Conservation (phyloP, 2,797 vertebrate species). For the Liparis tanakae region DNA sequence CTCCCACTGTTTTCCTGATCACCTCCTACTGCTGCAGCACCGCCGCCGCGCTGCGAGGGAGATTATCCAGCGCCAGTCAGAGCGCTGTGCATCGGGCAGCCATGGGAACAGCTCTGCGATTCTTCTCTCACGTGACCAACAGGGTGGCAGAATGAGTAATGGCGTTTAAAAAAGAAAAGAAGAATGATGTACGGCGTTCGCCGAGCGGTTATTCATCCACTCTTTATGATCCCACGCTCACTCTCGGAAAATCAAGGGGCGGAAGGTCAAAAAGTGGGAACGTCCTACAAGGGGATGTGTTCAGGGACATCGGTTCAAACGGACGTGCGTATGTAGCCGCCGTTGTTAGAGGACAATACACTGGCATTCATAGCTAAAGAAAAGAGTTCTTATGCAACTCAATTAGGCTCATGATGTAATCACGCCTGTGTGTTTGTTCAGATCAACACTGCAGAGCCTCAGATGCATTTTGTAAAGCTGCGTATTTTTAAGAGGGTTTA, state of each 20-base stretch:
- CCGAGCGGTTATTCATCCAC: constrained; percentile 25
- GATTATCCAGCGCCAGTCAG: constrained; percentile 59
- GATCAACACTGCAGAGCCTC: too few species aligned
- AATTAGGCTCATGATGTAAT: neutral
- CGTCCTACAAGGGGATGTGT: constrained; percentile 41
- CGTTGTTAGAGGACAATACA: neutral
- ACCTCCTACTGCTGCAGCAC: constrained; percentile 56
- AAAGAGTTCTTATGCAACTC: neutral
- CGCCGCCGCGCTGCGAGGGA: constrained; percentile 41
- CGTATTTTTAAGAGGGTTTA: neutral
- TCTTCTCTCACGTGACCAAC: constrained; percentile 40
- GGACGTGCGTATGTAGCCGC: neutral
- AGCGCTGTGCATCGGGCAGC: constrained; percentile 35
- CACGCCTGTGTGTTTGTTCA: neutral
- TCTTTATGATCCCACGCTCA: constrained; percentile 53
- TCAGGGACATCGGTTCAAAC: constrained; percentile 25
- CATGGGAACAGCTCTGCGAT: constrained; percentile 40
- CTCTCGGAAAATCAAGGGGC: constrained; percentile 16
- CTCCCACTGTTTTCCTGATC: constrained; percentile 50
- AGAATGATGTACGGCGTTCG: constrained; percentile 2
- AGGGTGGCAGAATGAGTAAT: constrained; percentile 29
- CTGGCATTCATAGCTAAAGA: neutral
- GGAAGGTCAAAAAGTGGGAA: constrained; percentile 52
- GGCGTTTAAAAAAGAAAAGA: too few species aligned
- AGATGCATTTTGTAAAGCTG: constrained; percentile 1